phyloP scores from a whole-genome alignment of 2,888 invertebrate genomes.

The Hermodice carunculata region DNA sequence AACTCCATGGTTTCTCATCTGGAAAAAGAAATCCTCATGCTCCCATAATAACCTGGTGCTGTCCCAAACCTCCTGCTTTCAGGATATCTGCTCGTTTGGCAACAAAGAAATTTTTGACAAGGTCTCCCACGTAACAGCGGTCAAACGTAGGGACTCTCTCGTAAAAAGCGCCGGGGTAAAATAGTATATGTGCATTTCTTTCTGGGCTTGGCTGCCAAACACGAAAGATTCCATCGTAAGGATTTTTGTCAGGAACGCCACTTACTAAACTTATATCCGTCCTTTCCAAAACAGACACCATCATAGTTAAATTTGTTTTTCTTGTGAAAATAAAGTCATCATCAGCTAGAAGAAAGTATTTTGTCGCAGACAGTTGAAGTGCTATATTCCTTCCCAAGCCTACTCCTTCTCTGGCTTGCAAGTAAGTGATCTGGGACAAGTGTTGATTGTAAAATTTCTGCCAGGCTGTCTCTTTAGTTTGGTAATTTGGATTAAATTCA shows the following conservation, averaged over 20 bases:
- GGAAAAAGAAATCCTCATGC: slow-evolving; percentile 22
- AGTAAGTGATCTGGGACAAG: background rate
- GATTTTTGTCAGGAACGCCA: background rate
- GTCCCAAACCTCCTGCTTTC: slow-evolving; percentile 19
- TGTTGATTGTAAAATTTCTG: no score
- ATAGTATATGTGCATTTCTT: background rate
- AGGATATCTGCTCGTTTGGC: slow-evolving; percentile 7
- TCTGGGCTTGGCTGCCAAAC: slow-evolving; percentile 3
- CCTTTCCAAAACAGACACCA: slow-evolving; percentile 8
- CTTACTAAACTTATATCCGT: slow-evolving; percentile 7
- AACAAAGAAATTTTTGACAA: slow-evolving; percentile 20
- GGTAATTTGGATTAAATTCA: slow-evolving; percentile 6
- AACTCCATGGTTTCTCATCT: slow-evolving; percentile 8
- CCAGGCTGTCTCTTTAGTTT: background rate
- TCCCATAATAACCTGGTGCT: slow-evolving; percentile 13
- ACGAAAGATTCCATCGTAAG: slow-evolving; percentile 6
- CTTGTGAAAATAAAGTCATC: slow-evolving; percentile 10
- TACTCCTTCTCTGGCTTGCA: slow-evolving; percentile 7
- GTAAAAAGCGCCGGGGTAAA: slow-evolving; percentile 16
- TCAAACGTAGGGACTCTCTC: slow-evolving; percentile 6
- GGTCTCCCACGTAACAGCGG: slow-evolving; percentile 9
- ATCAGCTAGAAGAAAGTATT: slow-evolving; percentile 6
- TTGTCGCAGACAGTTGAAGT: background rate
- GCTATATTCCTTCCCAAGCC: slow-evolving; percentile 17
- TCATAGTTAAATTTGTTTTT: background rate